Evolutionary conservation across 2,113 vertebrate species (phyloP), one percentile per base, ranked within the genome.

Genomic region (Aspidoscelis tigris): DNA sequence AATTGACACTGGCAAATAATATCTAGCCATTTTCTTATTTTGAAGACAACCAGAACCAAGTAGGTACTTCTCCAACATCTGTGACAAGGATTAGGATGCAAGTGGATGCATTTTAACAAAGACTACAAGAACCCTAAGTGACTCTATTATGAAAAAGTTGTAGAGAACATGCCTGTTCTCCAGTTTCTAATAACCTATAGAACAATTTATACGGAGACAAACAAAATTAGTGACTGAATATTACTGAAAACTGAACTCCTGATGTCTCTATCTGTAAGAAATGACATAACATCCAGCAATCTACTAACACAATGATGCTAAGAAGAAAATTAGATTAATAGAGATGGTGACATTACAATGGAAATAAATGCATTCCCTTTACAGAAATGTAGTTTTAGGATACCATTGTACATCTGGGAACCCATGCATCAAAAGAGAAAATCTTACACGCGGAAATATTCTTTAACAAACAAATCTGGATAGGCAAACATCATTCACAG

Each of bases 11-110:
- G 68, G 65, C 58, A 72, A 74, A 74, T 44, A 66, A 66, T 24
- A n/a, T 71, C 43, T 70, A 65, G 55, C n/a, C n/a, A 53, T n/a
- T 79, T 85, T 77, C 70, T 85, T 85, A 66, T 65, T 85, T 74
- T 66, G 43, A 74, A 61, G 70, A 74, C 70, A 74, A 80, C 66
- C 21, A 80, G 77, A 85, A 80, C 77, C 74, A 85, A 66, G 20
- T 64, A 66, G 55, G 58, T 80, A 55, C 24, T 44, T 26, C 43
- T 80, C 44, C 33, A 22, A 53, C 58, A 85, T 80, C 69, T 74
- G 70, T 80, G 73, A 74, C 68, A 84, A 61, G 76, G 26, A 72
- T 79, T 78, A 79, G 61, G 44, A 21, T 79, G 20, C n/a, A 39
- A 21, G 22, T 47, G 7, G 18, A 7, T 84, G 43, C 65, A 79